Conservation (phyloP, 2,888 invertebrate species). For the Hyposoter dolosus region DNA sequence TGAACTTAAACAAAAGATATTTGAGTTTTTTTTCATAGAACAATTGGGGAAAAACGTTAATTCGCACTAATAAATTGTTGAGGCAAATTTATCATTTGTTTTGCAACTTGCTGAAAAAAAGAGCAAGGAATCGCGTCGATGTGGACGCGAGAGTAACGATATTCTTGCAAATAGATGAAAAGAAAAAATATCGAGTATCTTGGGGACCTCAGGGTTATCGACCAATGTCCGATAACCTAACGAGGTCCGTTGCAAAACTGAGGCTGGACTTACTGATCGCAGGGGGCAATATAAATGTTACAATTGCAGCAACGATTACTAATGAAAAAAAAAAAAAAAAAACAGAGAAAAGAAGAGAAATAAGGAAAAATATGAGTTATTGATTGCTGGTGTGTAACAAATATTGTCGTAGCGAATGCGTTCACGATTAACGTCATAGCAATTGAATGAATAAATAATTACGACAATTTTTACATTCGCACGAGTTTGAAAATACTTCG, state of each 20-base stretch:
- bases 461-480: slow-evolving; percentile 46
- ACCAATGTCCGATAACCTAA: slow-evolving; percentile 47
- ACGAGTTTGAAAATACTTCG: slow-evolving; percentile 51
- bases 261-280: slow-evolving; percentile 61
- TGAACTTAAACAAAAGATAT: background rate
- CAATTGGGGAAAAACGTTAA: background rate
- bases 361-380: slow-evolving; percentile 10
- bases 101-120: background rate
- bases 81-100: background rate
- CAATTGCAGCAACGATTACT: slow-evolving; percentile 46
- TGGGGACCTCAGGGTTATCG: slow-evolving; percentile 60
- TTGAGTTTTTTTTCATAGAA: background rate
- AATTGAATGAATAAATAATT: slow-evolving; percentile 18
- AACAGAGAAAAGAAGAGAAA: background rate
- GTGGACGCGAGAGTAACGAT: slow-evolving; percentile 35
- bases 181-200: slow-evolving; percentile 34
- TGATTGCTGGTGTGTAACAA: slow-evolving; percentile 19
- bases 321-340: slow-evolving; percentile 13
- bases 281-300: slow-evolving; percentile 62
- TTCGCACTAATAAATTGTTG: background rate
- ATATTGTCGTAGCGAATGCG: slow-evolving; percentile 20
- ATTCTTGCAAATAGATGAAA: slow-evolving; percentile 7
- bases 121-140: slow-evolving; percentile 1
- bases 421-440: slow-evolving; percentile 34
- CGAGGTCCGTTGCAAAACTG: slow-evolving; percentile 48